phyloP scores from a whole-genome alignment of 2,113 vertebrate species.

The Mystacornis crossleyi region DNA sequence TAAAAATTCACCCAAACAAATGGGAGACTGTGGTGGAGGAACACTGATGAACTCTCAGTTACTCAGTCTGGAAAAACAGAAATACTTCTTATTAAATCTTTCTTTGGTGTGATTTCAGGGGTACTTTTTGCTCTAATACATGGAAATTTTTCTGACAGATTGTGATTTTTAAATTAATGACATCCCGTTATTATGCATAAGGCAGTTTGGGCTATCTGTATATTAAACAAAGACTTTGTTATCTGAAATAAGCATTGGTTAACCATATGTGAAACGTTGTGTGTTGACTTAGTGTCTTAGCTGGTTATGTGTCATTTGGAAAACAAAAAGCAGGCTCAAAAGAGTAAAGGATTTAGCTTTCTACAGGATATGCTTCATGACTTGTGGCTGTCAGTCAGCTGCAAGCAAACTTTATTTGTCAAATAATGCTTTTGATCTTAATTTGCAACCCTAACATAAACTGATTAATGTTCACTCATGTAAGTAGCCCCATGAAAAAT shows the following conservation, averaged over 20 bases:
- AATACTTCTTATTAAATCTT: background rate
- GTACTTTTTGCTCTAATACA: background rate
- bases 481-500: background rate
- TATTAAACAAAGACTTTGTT: background rate
- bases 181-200: background rate
- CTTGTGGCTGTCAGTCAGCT: background rate
- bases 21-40: background rate
- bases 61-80: background rate
- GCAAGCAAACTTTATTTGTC: background rate
- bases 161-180: background rate
- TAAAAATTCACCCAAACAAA: background rate
- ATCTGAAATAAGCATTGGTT: background rate
- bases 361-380: background rate
- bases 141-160: background rate
- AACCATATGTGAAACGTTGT: rapidly evolving
- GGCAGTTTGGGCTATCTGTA: background rate
- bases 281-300: background rate
- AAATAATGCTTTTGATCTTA: background rate
- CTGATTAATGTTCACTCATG: background rate
- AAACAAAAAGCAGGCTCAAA: background rate
- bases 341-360: background rate
- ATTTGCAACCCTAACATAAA: background rate
- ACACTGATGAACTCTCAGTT: background rate
- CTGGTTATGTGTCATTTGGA: background rate
- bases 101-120: background rate